phyloP scores from a whole-genome alignment of 2,113 vertebrate species.

The Cnemophilus loriae region DNA sequence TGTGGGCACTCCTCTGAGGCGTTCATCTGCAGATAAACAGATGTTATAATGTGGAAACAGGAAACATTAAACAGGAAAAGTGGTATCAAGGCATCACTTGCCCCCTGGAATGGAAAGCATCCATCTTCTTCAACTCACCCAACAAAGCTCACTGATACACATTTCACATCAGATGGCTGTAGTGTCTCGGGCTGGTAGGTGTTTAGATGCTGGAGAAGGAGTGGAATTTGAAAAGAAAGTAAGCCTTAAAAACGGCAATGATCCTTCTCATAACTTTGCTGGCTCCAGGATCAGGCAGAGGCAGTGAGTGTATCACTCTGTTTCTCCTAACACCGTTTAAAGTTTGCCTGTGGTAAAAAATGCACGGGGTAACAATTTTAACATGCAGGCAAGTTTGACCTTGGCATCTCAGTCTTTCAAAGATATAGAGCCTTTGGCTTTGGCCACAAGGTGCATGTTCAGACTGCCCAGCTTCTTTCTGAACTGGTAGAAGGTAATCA shows the following conservation, averaged over 20 bases:
- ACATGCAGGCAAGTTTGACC: background rate
- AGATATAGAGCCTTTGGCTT: background rate
- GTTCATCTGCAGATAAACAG: background rate
- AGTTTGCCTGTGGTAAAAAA: background rate
- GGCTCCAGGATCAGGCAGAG: background rate
- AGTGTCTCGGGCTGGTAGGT: background rate
- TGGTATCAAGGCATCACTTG: background rate
- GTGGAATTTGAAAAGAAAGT: background rate
- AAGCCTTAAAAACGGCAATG: background rate
- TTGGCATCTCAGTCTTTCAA: background rate
- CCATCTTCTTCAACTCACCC: background rate
- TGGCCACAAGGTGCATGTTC: rapidly evolving
- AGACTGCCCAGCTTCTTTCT: background rate
- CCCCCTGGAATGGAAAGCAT: background rate
- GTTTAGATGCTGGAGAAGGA: background rate
- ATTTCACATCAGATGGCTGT: background rate
- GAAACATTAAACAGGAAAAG: background rate
- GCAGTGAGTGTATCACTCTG: background rate
- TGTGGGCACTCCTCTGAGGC: background rate
- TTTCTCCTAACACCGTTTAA: background rate
- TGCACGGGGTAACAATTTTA: background rate
- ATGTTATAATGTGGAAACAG: background rate
- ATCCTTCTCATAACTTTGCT: background rate
- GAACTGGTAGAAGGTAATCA: background rate
- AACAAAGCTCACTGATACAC: background rate